These are phyloP conservation scores for Nephrotoma flavescens DNA, from an alignment of 2,888 invertebrate species.

Conservation along the genomic window DNA sequence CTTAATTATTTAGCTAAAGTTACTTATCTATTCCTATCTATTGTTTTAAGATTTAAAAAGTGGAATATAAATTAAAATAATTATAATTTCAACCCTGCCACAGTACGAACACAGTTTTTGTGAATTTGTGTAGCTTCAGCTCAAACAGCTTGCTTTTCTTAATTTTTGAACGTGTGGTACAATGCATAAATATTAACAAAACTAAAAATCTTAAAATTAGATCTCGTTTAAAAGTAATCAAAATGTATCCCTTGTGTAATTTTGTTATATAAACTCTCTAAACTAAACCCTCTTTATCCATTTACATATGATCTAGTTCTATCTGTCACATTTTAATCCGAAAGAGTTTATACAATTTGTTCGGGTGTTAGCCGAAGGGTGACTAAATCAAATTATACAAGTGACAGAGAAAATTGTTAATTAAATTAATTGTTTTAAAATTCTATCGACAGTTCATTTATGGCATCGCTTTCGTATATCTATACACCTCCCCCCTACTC, in stretches of 20 bases:
- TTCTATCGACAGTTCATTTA: background rate
- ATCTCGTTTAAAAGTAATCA: background rate
- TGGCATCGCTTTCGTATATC: background rate
- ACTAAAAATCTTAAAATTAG: background rate
- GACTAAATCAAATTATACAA: background rate
- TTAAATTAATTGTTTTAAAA: background rate
- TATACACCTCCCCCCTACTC: background rate
- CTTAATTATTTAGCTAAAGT: too few relatives aligned
- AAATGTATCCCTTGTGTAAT: background rate
- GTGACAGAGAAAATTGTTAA: background rate
- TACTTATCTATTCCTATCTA: too few relatives aligned
- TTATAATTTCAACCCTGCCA: too few relatives aligned
- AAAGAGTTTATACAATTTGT: background rate
- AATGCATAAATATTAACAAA: background rate
- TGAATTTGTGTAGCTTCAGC: too few relatives aligned
- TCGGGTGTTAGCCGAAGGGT: background rate
- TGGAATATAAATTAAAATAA: too few relatives aligned
- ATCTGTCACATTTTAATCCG: background rate
- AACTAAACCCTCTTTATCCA: background rate
- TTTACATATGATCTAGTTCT: background rate
- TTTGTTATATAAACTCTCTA: background rate
- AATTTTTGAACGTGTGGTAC: too few relatives aligned
- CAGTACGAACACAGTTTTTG: too few relatives aligned
- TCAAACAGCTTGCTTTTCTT: too few relatives aligned
- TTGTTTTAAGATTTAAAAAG: too few relatives aligned